Evolutionary conservation across 2,113 vertebrate genomes (phyloP), one percentile per base, ranked within the genome.

Genomic region (Ceyx melanurus): DNA sequence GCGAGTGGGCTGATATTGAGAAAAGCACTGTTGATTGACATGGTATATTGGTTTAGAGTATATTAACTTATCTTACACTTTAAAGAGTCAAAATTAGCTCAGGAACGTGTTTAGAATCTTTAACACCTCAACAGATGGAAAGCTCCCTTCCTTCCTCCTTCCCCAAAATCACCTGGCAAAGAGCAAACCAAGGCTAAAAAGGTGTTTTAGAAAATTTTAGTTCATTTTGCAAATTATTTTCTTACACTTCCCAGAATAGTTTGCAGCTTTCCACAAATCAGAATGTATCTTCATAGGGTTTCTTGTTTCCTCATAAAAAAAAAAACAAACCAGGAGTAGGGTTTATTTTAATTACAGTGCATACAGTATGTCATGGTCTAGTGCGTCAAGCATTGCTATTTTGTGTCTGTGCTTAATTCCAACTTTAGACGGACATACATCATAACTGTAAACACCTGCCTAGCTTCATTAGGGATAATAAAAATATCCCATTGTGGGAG

Each of bases 401-500:
- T 96, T 97, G 73, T 95, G 35, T 92, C 89, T 95, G 73, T 66
- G 78, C 86, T 78, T 53, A 67, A 88, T 96, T 96, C 89, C 82
- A 90, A 78, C 88, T 92, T 96, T 81, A 97, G 93, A 92, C 3
- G 62, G 93, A 96, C 62, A 88, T 65, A 91, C 67, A 86, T 71
- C 66, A 88, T 78, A 92, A 85, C 87, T 82, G 64, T 93, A 96
- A 92, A 93, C 96, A 95, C 94, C 94, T 96, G 86, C 92, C 76
- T 82, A 62, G 60, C 86, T 96, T 93, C 94, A 82, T 95, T 95
- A 92, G 79, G 84, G 94, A 33, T 10, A 70, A 81, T 45, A 95
- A 95, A 97, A 97, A 95, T 93, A 95, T 95, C 94, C 76, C 74
- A 54, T 91, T 65, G 88, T 94, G 86, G 92, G 96, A 97, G 84